Conservation (phyloP, 2,113 vertebrate genomes). For the Menura novaehollandiae region DNA sequence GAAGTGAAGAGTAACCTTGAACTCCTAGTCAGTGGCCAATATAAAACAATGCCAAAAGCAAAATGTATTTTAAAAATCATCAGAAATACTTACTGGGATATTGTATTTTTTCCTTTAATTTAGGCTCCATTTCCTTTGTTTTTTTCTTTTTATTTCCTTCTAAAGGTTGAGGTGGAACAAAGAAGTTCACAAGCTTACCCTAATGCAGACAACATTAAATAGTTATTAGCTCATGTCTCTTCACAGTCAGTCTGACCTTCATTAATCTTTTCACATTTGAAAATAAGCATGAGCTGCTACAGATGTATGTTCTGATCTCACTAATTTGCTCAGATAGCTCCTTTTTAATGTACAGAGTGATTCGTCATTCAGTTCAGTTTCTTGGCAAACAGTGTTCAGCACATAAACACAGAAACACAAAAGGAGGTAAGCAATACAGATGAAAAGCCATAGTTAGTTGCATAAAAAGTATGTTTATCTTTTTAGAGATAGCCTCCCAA, state of each 20-base stretch:
- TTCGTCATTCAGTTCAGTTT: not conserved
- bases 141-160: slow-evolving; percentile 73
- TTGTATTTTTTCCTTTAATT: slow-evolving; percentile 84
- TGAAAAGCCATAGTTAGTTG: not conserved
- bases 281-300: not conserved
- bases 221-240: not conserved
- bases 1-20: not conserved
- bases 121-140: slow-evolving; percentile 69
- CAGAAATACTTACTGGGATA: slow-evolving; percentile 82
- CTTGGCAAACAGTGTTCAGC: not conserved
- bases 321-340: not conserved
- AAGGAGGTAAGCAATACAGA: not conserved
- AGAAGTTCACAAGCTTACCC: slow-evolving; percentile 92
- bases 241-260: not conserved
- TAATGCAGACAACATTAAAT: slow-evolving; percentile 53
- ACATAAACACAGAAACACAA: not conserved
- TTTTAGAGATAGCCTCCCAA: not conserved
- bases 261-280: not conserved
- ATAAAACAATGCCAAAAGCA: not conserved
- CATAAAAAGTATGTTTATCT: not conserved
- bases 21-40: not conserved
- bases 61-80: not conserved
- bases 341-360: not conserved
- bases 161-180: slow-evolving; percentile 85
- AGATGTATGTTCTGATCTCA: not conserved